Evolutionary conservation across 2,888 invertebrate species (phyloP).

Genomic region (Hirtodrosophila cameraria): DNA sequence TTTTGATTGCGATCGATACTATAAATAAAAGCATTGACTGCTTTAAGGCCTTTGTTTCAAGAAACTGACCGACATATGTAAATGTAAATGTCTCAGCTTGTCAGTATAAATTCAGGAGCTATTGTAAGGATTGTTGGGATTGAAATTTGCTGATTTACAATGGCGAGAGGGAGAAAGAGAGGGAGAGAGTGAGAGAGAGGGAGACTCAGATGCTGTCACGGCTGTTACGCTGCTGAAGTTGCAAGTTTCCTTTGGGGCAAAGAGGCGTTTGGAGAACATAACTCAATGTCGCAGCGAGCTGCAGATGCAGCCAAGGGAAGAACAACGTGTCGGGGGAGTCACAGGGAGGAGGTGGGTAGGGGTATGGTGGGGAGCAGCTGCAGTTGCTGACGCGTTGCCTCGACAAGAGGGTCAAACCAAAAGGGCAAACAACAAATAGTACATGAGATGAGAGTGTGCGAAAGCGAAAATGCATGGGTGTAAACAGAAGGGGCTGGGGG

Average conservation of each 20-base stretch:
- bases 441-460: conserved; percentile 5
- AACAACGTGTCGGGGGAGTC: conserved; percentile 8
- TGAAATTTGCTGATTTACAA: conserved; percentile 18
- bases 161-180: too few species aligned
- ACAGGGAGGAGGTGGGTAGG: neutral
- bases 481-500: neutral
- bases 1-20: too few species aligned
- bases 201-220: neutral
- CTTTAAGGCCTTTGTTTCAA: too few species aligned
- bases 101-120: conserved; percentile 36
- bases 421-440: conserved; percentile 25
- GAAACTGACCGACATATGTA: too few species aligned
- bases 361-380: conserved; percentile 10
- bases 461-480: neutral
- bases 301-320: too few species aligned
- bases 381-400: conserved; percentile 40
- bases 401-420: conserved; percentile 15
- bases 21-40: too few species aligned
- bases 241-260: conserved; percentile 49
- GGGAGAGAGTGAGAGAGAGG: too few species aligned
- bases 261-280: conserved; percentile 56
- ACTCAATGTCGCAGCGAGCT: conserved; percentile 64
- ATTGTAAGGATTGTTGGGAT: conserved; percentile 25
- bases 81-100: conserved; percentile 30
- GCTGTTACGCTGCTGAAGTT: conserved; percentile 41